phyloP scores from a whole-genome alignment of 1,140 invertebrate genomes.

The Epicauta chinensis region DNA sequence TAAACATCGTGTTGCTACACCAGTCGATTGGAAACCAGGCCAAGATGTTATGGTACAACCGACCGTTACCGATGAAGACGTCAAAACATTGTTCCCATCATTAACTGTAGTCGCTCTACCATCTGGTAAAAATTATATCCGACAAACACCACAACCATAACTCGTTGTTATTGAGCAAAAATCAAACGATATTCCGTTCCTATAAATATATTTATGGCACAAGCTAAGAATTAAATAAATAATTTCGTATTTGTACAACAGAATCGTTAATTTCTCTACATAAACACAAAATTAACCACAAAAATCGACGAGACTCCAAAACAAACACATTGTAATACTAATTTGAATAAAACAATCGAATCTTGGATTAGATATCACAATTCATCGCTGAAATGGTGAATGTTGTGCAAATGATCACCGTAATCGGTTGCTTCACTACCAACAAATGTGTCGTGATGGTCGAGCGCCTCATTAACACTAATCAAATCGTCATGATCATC shows the following conservation, averaged over 20 bases:
- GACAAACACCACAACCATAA: slow-evolving; percentile 58
- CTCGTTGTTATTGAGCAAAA: too few relatives aligned
- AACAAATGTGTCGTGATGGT: slow-evolving; percentile 88
- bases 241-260: too few relatives aligned
- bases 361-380: too few relatives aligned
- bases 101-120: slow-evolving; percentile 64
- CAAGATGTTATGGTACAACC: slow-evolving; percentile 82
- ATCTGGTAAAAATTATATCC: slow-evolving; percentile 74
- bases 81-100: slow-evolving; percentile 60
- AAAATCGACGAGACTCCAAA: too few relatives aligned
- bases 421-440: slow-evolving; percentile 96
- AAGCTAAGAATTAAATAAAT: slow-evolving; percentile 1
- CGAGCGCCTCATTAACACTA: slow-evolving; percentile 79
- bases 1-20: slow-evolving; percentile 84
- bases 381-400: slow-evolving; percentile 76
- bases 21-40: slow-evolving; percentile 84
- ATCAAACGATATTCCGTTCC: too few relatives aligned
- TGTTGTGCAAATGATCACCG: slow-evolving; percentile 79
- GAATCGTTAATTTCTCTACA: neutral
- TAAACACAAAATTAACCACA: too few relatives aligned
- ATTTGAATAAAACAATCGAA: too few relatives aligned
- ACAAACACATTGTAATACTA: too few relatives aligned
- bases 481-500: slow-evolving; percentile 79
- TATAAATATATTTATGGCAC: slow-evolving; percentile 20
- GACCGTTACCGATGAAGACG: slow-evolving; percentile 61